Percentiles rank a stretch among this genome's conserved stretches.
Conservation (phyloP, 1,140 invertebrate species). For the Episyrphus balteatus region DNA sequence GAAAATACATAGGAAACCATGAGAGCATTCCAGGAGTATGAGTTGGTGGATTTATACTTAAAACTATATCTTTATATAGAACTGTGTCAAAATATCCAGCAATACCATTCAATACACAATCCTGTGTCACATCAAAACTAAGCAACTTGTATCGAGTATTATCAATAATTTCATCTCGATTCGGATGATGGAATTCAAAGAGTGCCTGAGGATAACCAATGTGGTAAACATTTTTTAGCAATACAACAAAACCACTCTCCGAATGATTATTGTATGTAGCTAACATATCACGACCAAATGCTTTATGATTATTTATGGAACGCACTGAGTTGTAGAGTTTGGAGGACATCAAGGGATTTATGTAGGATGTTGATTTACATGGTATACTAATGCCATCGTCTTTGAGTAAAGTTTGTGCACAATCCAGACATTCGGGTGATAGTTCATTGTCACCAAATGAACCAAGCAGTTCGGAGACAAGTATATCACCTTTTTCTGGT, state of each 20-base stretch:
- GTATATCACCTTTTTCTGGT: constrained; percentile 82
- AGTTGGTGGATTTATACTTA: constrained; percentile 83
- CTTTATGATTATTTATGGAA: constrained; percentile 12
- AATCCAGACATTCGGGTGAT: constrained; percentile 96
- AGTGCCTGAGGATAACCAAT: constrained; percentile 67
- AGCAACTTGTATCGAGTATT: constrained; percentile 65
- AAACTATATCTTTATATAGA: constrained; percentile 70
- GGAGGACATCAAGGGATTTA: constrained; percentile 63
- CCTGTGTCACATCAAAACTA: constrained; percentile 57
- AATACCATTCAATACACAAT: constrained; percentile 83
- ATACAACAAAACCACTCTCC: constrained; percentile 87
- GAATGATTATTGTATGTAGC: constrained; percentile 66
- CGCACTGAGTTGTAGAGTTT: constrained; percentile 41
- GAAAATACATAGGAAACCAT: constrained; percentile 96
- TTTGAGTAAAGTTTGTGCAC: constrained; percentile 80
- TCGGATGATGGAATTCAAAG: constrained; percentile 86
- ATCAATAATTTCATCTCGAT: constrained; percentile 49
- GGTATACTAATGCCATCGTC: constrained; percentile 89
- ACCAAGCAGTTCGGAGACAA: constrained; percentile 92
- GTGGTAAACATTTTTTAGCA: constrained; percentile 80
- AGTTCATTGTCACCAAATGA: constrained; percentile 99
- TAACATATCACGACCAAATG: constrained; percentile 17
- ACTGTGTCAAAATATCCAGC: constrained; percentile 88
- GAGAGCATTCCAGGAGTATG: constrained; percentile 88
- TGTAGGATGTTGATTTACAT: constrained; percentile 77